These are phyloP conservation scores for Brachyopa scutellaris DNA, from an alignment of 2,888 invertebrate genomes.

Conservation along the genomic window DNA sequence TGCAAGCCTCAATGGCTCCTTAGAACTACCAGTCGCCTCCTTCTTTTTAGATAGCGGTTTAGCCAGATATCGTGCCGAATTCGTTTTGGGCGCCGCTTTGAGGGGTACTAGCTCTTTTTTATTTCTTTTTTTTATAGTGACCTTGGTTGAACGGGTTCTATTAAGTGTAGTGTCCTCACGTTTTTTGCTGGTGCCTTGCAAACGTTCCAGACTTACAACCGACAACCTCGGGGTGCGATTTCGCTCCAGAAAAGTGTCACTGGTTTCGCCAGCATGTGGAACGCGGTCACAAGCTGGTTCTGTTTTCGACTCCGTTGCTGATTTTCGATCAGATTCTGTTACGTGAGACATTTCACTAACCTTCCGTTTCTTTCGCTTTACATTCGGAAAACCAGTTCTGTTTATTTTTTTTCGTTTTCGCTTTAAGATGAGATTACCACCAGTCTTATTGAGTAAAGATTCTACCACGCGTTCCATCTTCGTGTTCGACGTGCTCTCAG, in stretches of 20 bases:
- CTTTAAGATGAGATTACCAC: constrained; percentile 81
- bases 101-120: neutral
- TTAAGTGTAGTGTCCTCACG: constrained; percentile 21
- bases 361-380: constrained; percentile 91
- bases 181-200: constrained; percentile 81
- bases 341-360: constrained; percentile 70
- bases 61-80: constrained; percentile 11
- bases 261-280: constrained; percentile 87
- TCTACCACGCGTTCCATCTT: constrained; percentile 79
- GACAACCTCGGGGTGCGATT: constrained; percentile 83
- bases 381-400: constrained; percentile 93
- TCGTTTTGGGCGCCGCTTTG: neutral
- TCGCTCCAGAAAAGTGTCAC: constrained; percentile 86
- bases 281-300: constrained; percentile 85
- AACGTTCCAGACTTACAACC: constrained; percentile 85
- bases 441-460: constrained; percentile 79
- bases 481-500: constrained; percentile 65
- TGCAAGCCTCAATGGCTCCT: constrained; percentile 9
- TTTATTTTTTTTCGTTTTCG: constrained; percentile 90
- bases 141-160: constrained; percentile 40
- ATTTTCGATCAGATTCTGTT: constrained; percentile 19
- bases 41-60: constrained; percentile 52
- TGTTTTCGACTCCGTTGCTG: constrained; percentile 35
- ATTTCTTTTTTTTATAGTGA: neutral
- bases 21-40: neutral